A percentile compares a stretch with the other conserved stretches of the same genome.
phyloP scores from a whole-genome alignment of 64 coral and sea anemone species.

The Pocillopora verrucosa region DNA sequence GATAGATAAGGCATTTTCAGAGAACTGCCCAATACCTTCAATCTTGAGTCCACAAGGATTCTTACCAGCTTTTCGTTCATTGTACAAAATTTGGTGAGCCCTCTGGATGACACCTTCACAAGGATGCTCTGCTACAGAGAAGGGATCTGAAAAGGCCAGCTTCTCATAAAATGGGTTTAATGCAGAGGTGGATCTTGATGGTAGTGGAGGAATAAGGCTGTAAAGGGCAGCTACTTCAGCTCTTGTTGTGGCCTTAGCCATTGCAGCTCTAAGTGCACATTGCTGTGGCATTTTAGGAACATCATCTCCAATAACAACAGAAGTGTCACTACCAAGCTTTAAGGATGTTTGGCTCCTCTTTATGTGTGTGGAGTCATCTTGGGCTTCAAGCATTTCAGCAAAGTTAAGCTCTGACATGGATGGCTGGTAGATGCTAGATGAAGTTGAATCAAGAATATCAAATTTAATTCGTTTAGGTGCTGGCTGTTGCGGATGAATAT shows the following conservation, averaged over 20 bases:
- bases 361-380: neutral
- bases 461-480: neutral
- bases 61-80: constrained; percentile 12
- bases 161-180: too few relatives aligned
- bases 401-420: neutral
- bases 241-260: too few relatives aligned
- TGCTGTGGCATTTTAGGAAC: neutral
- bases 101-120: constrained; percentile 8
- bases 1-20: constrained; percentile 20
- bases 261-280: constrained; percentile 4
- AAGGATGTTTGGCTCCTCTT: neutral
- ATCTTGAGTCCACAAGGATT: constrained; percentile 7
- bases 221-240: too few relatives aligned
- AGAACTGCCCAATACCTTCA: constrained; percentile 8
- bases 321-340: neutral
- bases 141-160: too few relatives aligned
- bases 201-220: too few relatives aligned
- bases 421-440: too few relatives aligned
- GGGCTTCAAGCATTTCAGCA: too few relatives aligned
- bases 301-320: constrained; percentile 12
- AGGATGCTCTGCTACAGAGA: constrained; percentile 23
- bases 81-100: neutral
- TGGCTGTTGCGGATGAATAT: neutral
- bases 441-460: neutral
- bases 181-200: too few relatives aligned